Percentiles rank a stretch among this genome's conserved stretches.
These are phyloP conservation scores for Lasioglossum baleicum DNA, from an alignment of 1,140 invertebrate species.

Conservation along the genomic window DNA sequence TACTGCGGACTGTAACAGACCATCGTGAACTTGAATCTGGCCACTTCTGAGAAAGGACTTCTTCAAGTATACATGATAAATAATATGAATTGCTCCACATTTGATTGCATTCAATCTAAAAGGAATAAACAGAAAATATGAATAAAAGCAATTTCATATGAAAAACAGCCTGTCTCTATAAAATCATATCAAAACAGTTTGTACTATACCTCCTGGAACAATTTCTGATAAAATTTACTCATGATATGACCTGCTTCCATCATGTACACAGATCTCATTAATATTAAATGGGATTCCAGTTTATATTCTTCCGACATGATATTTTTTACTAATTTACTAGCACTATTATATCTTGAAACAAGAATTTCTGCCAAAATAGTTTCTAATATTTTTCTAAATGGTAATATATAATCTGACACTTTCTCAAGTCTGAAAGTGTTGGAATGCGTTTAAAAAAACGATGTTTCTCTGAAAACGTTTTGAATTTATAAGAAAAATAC, in stretches of 20 bases:
- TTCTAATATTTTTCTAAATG: slow-evolving; percentile 76
- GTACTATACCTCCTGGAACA: slow-evolving; percentile 81
- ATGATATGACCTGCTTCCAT: slow-evolving; percentile 84
- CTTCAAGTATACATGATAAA: slow-evolving; percentile 80
- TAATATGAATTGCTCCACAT: slow-evolving; percentile 75
- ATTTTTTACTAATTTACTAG: slow-evolving; percentile 80
- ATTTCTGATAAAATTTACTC: slow-evolving; percentile 82
- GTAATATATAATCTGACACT: slow-evolving; percentile 67
- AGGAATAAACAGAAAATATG: slow-evolving; percentile 36
- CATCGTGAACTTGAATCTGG: slow-evolving; percentile 77
- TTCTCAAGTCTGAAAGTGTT: slow-evolving; percentile 64
- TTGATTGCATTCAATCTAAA: slow-evolving; percentile 79
- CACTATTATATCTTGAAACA: slow-evolving; percentile 76
- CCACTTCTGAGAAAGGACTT: slow-evolving; percentile 79
- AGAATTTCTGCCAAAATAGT: slow-evolving; percentile 75
- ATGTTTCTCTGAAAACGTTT: background rate
- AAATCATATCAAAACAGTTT: slow-evolving; percentile 4
- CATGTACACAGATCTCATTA: slow-evolving; percentile 82
- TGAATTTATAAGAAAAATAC: slow-evolving; percentile 24
- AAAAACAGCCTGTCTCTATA: background rate
- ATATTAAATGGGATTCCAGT: slow-evolving; percentile 78
- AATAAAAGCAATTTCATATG: slow-evolving; percentile 44
- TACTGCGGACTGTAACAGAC: slow-evolving; percentile 69
- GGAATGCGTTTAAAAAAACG: slow-evolving; percentile 16
- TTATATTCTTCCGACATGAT: slow-evolving; percentile 79